phyloP scores from a whole-genome alignment of 1,140 invertebrate species.

The Argopecten irradians region DNA sequence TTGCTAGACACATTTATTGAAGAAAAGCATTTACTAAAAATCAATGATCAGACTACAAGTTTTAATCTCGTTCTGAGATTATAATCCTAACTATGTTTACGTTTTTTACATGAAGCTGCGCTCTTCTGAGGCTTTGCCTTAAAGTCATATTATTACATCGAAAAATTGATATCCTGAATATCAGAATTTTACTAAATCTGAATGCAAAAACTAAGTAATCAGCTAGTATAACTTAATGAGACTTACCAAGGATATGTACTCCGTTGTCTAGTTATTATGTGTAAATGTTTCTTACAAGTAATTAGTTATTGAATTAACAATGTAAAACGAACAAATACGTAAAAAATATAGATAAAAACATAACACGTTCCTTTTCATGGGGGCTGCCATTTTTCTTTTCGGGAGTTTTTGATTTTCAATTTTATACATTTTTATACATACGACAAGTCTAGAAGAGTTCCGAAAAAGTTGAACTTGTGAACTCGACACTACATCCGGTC shows the following conservation, averaged over 20 bases:
- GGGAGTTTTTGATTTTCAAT: background rate
- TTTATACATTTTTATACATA: background rate
- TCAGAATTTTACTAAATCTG: too few relatives aligned
- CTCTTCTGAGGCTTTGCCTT: too few relatives aligned
- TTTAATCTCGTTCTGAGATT: too few relatives aligned
- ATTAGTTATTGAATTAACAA: background rate
- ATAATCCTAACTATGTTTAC: too few relatives aligned
- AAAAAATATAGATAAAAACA: background rate
- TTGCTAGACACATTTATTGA: too few relatives aligned
- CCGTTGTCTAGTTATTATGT: background rate
- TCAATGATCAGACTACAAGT: too few relatives aligned
- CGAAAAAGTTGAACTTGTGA: background rate
- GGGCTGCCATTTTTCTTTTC: conserved; percentile 1
- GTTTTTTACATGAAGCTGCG: too few relatives aligned
- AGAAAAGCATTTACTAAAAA: too few relatives aligned
- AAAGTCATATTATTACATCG: too few relatives aligned
- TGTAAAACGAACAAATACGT: background rate
- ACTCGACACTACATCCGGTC: background rate
- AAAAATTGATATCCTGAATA: too few relatives aligned
- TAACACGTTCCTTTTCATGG: background rate
- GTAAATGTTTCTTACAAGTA: background rate
- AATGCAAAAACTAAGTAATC: too few relatives aligned
- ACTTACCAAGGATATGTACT: background rate
- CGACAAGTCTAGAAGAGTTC: background rate
- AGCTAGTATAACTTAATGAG: too few relatives aligned